Conservation (phyloP, 2,888 invertebrate genomes). For the Luffia ferchaultella region DNA sequence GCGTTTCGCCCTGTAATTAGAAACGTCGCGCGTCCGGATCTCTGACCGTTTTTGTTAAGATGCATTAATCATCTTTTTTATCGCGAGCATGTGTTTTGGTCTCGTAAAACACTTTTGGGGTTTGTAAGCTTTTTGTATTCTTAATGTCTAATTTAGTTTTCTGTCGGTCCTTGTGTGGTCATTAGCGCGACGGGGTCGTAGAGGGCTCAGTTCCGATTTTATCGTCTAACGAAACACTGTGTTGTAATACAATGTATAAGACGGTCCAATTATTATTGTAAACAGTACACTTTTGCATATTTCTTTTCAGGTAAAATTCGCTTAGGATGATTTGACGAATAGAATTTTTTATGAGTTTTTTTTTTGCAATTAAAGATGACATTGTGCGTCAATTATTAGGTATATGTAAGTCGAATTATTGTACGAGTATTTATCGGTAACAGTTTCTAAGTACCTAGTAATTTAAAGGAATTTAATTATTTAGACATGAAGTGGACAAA, state of each 20-base stretch:
- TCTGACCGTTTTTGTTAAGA: constrained; percentile 51
- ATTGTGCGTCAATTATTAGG: too few relatives aligned
- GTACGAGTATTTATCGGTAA: too few relatives aligned
- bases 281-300: too few relatives aligned
- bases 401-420: too few relatives aligned
- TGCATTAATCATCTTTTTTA: constrained; percentile 62
- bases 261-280: background rate
- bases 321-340: too few relatives aligned
- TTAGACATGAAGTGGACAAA: too few relatives aligned
- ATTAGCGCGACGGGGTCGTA: constrained; percentile 41
- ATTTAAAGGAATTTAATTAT: too few relatives aligned
- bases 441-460: too few relatives aligned
- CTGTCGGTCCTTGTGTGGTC: constrained; percentile 45
- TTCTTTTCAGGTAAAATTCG: too few relatives aligned
- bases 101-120: constrained; percentile 55
- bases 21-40: constrained; percentile 60
- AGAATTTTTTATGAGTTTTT: too few relatives aligned
- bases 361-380: too few relatives aligned
- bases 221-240: constrained; percentile 14
- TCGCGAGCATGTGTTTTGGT: constrained; percentile 57
- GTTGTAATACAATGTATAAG: background rate
- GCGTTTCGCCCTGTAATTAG: constrained; percentile 64
- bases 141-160: constrained; percentile 56
- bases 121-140: constrained; percentile 49
- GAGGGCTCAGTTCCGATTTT: constrained; percentile 14